A percentile compares a stretch with the other conserved stretches of the same genome.
phyloP scores from a whole-genome alignment of 2,888 invertebrate genomes.

The Drosophila merina region DNA sequence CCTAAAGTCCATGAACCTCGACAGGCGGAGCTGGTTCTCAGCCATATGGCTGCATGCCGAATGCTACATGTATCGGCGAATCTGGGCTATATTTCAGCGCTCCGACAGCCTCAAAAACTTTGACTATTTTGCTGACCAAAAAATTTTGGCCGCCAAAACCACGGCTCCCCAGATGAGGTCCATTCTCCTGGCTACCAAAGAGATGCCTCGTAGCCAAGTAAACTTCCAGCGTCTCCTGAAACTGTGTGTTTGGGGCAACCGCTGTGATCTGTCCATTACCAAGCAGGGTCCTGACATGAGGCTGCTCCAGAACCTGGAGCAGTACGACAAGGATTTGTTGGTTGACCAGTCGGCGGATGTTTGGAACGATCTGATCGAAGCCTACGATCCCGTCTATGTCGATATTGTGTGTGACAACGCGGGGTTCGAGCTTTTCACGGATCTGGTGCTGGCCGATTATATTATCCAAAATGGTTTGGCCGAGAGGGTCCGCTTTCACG shows the following conservation, averaged over 20 bases:
- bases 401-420: conserved; percentile 96
- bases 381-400: conserved; percentile 84
- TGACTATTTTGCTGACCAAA: conserved; percentile 92
- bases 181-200: conserved; percentile 34
- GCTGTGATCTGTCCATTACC: conserved; percentile 94
- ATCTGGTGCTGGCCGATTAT: conserved; percentile 93
- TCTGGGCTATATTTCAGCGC: conserved; percentile 88
- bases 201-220: conserved; percentile 9
- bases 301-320: conserved; percentile 85
- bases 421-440: conserved; percentile 95
- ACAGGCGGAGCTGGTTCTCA: conserved; percentile 87
- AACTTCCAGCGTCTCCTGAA: conserved; percentile 74
- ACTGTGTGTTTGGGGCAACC: conserved; percentile 95
- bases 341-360: conserved; percentile 86
- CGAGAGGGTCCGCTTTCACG: conserved; percentile 90
- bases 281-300: conserved; percentile 85
- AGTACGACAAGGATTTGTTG: conserved; percentile 86
- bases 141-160: conserved; percentile 86
- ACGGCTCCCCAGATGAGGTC: conserved; percentile 51
- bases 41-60: conserved; percentile 94
- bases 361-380: conserved; percentile 84
- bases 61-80: conserved; percentile 93
- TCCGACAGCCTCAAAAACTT: conserved; percentile 86
- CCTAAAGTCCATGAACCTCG: conserved; percentile 83
- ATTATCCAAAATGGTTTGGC: conserved; percentile 87